phyloP scores from a whole-genome alignment of 2,797 vertebrate species.

The Sardinella longiceps region DNA sequence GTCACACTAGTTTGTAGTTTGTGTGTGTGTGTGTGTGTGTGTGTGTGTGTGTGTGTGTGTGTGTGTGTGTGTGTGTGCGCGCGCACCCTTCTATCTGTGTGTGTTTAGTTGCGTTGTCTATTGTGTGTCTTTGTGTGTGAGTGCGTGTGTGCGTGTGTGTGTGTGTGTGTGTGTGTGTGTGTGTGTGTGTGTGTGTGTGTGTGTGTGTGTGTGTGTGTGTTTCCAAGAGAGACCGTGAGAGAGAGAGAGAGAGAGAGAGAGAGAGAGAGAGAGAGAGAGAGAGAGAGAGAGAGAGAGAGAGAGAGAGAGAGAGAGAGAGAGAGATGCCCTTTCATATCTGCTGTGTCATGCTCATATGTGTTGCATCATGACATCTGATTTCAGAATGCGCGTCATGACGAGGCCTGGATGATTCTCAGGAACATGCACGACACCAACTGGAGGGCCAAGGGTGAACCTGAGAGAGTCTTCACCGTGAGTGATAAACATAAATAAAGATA shows the following conservation, averaged over 20 bases:
- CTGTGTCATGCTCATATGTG: not conserved
- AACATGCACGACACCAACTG: constrained; percentile 96
- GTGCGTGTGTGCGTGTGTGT: constrained; percentile 8
- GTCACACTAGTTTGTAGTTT: constrained; percentile 76
- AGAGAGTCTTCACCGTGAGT: constrained; percentile 82
- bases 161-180: not conserved
- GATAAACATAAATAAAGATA: not conserved
- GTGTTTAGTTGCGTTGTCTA: no score
- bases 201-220: no score
- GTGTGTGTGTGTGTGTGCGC: not conserved
- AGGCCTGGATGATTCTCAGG: constrained; percentile 99
- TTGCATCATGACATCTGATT: not conserved
- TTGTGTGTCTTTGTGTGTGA: no score
- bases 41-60: constrained; percentile 34
- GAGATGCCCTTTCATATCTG: constrained; percentile 63
- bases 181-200: no score
- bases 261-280: no score
- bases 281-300: no score
- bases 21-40: constrained; percentile 83
- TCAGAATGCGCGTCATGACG: constrained; percentile 91
- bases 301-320: no score
- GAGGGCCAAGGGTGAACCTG: constrained; percentile 93
- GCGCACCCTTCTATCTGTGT: no score
- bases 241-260: no score
- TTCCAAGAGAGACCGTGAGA: no score